These are phyloP conservation scores for Phoxinus dragarum DNA, from an alignment of 2,797 vertebrate genomes.

Conservation along the genomic window DNA sequence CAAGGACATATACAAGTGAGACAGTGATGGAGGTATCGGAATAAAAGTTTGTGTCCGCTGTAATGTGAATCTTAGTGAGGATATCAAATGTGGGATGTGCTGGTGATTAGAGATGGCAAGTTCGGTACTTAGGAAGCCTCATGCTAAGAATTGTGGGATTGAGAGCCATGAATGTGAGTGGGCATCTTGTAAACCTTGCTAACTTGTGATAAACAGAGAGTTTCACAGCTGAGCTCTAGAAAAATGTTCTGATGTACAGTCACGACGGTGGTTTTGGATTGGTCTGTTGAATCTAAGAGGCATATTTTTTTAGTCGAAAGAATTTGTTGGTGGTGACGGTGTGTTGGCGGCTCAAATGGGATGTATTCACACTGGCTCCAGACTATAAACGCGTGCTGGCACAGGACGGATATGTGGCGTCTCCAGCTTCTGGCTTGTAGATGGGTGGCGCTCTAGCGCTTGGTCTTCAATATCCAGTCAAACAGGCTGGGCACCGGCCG, in stretches of 20 bases:
- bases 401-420: constrained; percentile 8
- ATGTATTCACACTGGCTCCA: constrained; percentile 38
- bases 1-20: constrained; percentile 8
- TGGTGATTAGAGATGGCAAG: constrained; percentile 38
- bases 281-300: constrained; percentile 12
- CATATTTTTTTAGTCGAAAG: not conserved
- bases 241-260: constrained; percentile 21
- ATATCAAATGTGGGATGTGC: constrained; percentile 37
- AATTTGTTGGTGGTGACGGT: constrained; percentile 16
- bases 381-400: constrained; percentile 23
- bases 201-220: constrained; percentile 2
- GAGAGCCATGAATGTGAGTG: not conserved
- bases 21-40: constrained; percentile 16
- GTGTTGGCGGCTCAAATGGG: constrained; percentile 30
- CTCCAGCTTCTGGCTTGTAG: not conserved
- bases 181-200: constrained; percentile 22
- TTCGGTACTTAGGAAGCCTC: not conserved
- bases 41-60: constrained; percentile 25
- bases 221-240: constrained; percentile 8
- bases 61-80: constrained; percentile 27
- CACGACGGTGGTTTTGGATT: not conserved
- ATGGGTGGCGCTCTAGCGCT: constrained; percentile 71
- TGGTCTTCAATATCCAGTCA: constrained; percentile 91
- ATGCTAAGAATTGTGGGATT: constrained; percentile 17
- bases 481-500: constrained; percentile 84